Percentiles rank a stretch among this genome's conserved stretches.
Conservation (phyloP, 2,888 invertebrate species). For the Heliconius hortense region DNA sequence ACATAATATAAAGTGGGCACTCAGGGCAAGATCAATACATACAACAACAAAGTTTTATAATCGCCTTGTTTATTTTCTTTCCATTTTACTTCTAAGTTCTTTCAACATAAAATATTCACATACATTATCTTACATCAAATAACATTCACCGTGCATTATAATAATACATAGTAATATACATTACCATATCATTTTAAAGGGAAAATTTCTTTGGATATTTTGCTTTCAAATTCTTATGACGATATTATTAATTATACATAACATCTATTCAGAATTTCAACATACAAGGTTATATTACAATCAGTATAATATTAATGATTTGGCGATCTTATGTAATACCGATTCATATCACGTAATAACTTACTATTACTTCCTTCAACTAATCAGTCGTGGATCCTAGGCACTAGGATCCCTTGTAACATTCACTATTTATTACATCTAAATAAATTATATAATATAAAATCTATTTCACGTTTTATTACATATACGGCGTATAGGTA, state of each 20-base stretch:
- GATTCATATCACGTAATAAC: constrained; percentile 75
- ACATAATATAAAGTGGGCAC: constrained; percentile 7
- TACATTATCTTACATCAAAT: constrained; percentile 72
- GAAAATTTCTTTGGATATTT: constrained; percentile 53
- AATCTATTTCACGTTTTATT: constrained; percentile 75
- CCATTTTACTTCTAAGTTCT: constrained; percentile 67
- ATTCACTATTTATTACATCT: constrained; percentile 68
- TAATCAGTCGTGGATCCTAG: constrained; percentile 79
- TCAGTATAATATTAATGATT: constrained; percentile 72
- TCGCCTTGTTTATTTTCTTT: constrained; percentile 75
- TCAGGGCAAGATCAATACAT: constrained; percentile 49
- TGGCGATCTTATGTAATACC: constrained; percentile 79
- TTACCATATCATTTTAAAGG: constrained; percentile 45
- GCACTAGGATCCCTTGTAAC: constrained; percentile 75
- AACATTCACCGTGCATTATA: constrained; percentile 70
- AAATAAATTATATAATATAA: constrained; percentile 82
- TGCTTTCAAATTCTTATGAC: constrained; percentile 47
- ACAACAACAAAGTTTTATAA: constrained; percentile 64
- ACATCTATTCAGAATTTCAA: constrained; percentile 70
- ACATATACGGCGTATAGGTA: constrained; percentile 45
- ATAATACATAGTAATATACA: constrained; percentile 47
- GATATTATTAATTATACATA: constrained; percentile 55
- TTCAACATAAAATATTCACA: constrained; percentile 74
- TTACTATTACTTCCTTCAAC: constrained; percentile 78
- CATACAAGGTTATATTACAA: constrained; percentile 63